Percentiles rank a stretch among this genome's conserved stretches.
Conservation (phyloP, 2,113 vertebrate genomes). For the Malurus melanocephalus region DNA sequence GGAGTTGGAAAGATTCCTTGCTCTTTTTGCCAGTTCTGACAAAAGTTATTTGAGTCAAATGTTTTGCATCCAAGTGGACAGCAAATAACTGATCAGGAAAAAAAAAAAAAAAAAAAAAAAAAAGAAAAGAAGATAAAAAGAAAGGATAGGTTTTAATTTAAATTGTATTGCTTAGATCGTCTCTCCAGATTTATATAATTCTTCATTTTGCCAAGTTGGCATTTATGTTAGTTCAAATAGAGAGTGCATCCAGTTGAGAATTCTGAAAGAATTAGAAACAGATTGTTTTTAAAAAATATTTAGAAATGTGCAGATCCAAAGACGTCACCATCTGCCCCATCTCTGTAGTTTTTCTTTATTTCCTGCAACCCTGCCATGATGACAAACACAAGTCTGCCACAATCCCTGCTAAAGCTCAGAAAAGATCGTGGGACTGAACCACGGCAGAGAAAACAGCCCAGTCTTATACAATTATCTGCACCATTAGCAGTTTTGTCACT, state of each 20-base stretch:
- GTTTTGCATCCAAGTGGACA: conserved; percentile 54
- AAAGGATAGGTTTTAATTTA: conserved; percentile 64
- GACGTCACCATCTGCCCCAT: conserved; percentile 23
- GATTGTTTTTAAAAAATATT: background rate
- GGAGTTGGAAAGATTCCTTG: conserved; percentile 6
- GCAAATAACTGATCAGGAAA: conserved; percentile 48
- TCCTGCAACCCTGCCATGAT: background rate
- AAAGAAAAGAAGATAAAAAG: background rate
- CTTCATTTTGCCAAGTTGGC: conserved; percentile 61
- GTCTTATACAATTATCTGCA: background rate
- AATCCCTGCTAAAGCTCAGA: background rate
- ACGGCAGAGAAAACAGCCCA: background rate
- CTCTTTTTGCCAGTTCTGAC: conserved; percentile 66
- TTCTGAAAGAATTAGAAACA: conserved; percentile 73
- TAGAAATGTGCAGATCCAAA: conserved; percentile 46
- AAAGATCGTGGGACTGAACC: rapidly evolving
- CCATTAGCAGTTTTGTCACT: background rate
- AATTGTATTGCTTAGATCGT: conserved; percentile 59
- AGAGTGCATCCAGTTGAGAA: conserved; percentile 55
- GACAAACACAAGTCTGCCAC: background rate
- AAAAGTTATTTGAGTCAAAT: conserved; percentile 61
- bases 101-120: background rate
- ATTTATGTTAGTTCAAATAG: conserved; percentile 51
- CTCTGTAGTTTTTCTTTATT: background rate
- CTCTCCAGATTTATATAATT: conserved; percentile 66